Evolutionary conservation across 2,113 vertebrate genomes (phyloP).

Genomic region (Astatotilapia flaviijosephi): DNA sequence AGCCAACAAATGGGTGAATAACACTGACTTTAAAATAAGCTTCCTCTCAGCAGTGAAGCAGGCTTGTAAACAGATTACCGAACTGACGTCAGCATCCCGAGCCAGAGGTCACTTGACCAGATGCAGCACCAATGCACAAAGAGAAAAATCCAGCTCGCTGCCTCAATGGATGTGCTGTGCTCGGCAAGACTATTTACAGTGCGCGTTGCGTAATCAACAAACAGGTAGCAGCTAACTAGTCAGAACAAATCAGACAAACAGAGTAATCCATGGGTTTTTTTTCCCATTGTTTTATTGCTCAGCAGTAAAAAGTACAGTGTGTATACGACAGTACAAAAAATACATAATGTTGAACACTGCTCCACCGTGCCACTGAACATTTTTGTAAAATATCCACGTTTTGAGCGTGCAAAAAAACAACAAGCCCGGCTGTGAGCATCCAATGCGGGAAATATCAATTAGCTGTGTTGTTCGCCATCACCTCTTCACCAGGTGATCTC

Average conservation of each 20-base stretch:
- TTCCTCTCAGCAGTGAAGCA: neutral
- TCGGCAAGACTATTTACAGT: constrained; percentile 12
- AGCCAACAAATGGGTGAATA: neutral
- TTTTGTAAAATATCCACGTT: constrained; percentile 59
- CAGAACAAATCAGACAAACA: neutral
- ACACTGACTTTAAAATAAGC: neutral
- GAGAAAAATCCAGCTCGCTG: constrained; percentile 29
- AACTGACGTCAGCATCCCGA: neutral
- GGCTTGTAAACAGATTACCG: constrained; percentile 25
- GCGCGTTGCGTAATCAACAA: neutral
- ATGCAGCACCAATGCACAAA: constrained; percentile 31
- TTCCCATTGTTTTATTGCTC: constrained; percentile 70
- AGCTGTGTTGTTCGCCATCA: neutral
- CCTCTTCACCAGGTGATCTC: neutral
- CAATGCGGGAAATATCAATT: constrained; percentile 38
- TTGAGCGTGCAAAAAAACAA: constrained; percentile 64
- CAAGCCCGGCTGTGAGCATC: constrained; percentile 53
- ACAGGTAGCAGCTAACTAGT: neutral
- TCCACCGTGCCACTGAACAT: constrained; percentile 50
- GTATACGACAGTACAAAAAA: constrained; percentile 77
- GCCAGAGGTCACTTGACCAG: constrained; percentile 5
- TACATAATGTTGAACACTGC: constrained; percentile 66
- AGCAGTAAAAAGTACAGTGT: constrained; percentile 79
- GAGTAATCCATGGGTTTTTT: neutral
- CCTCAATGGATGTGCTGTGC: constrained; percentile 41